Percentiles rank a stretch among this genome's conserved stretches.
Evolutionary conservation across 2,888 invertebrate species (phyloP).

Genomic region (Meghimatium bilineatum): DNA sequence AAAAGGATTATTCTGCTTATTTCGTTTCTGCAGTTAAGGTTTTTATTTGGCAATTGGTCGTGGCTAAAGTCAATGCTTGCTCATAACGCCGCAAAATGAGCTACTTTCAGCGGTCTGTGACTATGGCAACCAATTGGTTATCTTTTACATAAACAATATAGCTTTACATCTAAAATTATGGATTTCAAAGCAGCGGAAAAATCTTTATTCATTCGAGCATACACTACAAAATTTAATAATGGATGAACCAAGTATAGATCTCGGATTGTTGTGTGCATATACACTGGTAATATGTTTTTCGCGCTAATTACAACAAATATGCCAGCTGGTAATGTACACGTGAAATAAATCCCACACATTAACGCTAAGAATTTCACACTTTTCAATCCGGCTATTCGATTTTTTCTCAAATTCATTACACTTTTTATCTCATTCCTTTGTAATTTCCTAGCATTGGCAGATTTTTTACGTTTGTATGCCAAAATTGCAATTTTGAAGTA

Average conservation of each 20-base stretch:
- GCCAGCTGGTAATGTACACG: not conserved
- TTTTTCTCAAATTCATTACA: not conserved
- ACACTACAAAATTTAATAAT: not conserved
- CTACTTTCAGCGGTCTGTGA: too few species aligned
- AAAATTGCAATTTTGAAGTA: not conserved
- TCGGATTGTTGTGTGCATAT: not conserved
- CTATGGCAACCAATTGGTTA: too few species aligned
- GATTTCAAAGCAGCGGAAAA: not conserved
- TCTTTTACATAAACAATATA: not conserved
- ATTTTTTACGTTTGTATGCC: conserved; percentile 7
- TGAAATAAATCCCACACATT: not conserved
- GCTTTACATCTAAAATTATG: not conserved
- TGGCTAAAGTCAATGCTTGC: too few species aligned
- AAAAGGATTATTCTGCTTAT: too few species aligned
- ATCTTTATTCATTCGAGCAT: conserved; percentile 5
- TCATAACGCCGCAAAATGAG: too few species aligned
- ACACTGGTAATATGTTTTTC: not conserved
- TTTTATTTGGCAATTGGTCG: too few species aligned
- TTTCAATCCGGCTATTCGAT: not conserved
- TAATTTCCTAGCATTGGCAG: not conserved
- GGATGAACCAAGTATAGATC: not conserved
- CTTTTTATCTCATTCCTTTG: too few species aligned
- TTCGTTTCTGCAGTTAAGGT: too few species aligned
- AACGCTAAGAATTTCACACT: conserved; percentile 21
- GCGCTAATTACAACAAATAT: not conserved